A percentile compares a stretch with the other conserved stretches of the same genome.
phyloP scores from a whole-genome alignment of 2,797 vertebrate genomes.

The Orientallactaga sibirica region DNA sequence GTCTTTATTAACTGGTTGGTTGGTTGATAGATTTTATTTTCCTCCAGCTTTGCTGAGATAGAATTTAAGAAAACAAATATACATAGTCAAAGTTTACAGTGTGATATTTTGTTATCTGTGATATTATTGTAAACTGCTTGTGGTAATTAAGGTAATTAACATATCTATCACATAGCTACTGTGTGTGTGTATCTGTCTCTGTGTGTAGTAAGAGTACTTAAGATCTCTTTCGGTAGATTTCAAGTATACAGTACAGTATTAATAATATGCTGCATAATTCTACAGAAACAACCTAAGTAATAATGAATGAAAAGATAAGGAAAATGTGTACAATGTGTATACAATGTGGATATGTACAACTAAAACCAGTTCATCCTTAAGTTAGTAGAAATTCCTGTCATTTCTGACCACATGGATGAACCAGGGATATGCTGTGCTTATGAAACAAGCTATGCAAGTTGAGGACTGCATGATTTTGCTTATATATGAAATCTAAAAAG shows the following conservation, averaged over 20 bases:
- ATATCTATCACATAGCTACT: neutral
- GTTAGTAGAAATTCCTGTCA: neutral
- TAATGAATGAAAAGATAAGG: neutral
- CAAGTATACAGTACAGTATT: neutral
- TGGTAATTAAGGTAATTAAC: neutral
- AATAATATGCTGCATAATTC: neutral
- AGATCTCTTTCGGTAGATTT: neutral
- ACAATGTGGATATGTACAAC: neutral
- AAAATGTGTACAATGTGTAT: neutral
- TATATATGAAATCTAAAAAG: neutral
- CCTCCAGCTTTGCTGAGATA: neutral
- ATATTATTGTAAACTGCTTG: neutral
- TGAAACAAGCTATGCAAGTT: neutral
- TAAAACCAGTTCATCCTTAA: neutral
- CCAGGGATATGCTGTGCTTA: neutral
- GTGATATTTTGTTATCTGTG: neutral
- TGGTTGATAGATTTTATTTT: neutral
- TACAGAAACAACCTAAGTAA: neutral
- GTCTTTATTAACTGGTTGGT: neutral
- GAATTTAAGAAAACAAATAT: neutral
- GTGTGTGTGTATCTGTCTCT: neutral
- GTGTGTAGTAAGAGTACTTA: neutral
- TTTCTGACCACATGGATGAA: neutral
- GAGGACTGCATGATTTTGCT: neutral
- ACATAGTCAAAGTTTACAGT: neutral